Percentiles rank a stretch among this genome's conserved stretches.
Evolutionary conservation across 2,113 vertebrate species (phyloP).

Genomic region (Sialia sialis): DNA sequence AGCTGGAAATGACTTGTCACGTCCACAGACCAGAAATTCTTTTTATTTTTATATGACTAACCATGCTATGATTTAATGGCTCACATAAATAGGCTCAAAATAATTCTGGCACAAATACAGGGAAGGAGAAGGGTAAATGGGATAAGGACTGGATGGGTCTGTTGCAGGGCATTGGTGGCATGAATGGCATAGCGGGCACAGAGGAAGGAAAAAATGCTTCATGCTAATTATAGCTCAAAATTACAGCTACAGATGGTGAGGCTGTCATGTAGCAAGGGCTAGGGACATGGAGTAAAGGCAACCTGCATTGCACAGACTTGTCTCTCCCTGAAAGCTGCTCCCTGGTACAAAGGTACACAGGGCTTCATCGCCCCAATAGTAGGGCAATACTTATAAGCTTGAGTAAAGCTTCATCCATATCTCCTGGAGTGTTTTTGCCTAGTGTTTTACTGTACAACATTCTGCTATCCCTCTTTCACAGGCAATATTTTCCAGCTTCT

Average conservation of each 20-base stretch:
- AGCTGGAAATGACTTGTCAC: slow-evolving; percentile 68
- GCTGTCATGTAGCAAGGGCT: slow-evolving; percentile 4
- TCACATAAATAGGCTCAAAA: slow-evolving; percentile 67
- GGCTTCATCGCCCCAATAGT: rapidly evolving
- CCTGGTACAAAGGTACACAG: background rate
- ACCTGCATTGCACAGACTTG: background rate
- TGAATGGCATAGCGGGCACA: slow-evolving; percentile 75
- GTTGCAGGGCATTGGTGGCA: slow-evolving; percentile 57
- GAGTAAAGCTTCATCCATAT: background rate
- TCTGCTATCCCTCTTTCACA: background rate
- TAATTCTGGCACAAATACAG: slow-evolving; percentile 57
- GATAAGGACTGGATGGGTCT: slow-evolving; percentile 52
- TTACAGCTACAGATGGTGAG: slow-evolving; percentile 60
- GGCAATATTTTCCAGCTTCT: background rate
- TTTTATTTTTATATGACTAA: slow-evolving; percentile 68
- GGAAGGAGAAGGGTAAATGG: slow-evolving; percentile 17
- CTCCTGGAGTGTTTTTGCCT: background rate
- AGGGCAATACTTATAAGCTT: background rate
- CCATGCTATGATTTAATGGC: slow-evolving; percentile 76
- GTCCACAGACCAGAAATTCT: slow-evolving; percentile 62
- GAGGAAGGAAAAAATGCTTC: slow-evolving; percentile 67
- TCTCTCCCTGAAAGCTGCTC: background rate
- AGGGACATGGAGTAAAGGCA: background rate
- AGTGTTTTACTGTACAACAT: background rate
- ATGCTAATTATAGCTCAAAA: slow-evolving; percentile 80